Evolutionary conservation across 2,113 vertebrate genomes (phyloP), one percentile per base, ranked within the genome.

Genomic region (Puma concolor): DNA sequence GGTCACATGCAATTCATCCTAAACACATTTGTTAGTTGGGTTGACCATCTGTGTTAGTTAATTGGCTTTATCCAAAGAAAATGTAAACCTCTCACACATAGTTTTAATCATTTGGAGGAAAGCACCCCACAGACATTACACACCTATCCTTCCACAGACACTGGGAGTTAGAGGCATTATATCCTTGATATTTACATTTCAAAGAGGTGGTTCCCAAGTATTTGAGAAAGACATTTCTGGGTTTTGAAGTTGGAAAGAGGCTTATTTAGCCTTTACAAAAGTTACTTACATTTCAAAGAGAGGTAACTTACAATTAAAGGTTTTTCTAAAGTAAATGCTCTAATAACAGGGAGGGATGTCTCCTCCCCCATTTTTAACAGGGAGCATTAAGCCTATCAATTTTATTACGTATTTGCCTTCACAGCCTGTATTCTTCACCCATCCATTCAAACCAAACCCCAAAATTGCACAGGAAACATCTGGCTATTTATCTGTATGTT

Each of bases 131-230:
- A 63, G 33, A 66, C 36, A 17, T 16, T 44, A 83, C 16, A 4
- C 27, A 57, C 16, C 27, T 41, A 13, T 21, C 21, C 7, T 88
- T 13, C 29, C 33, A 52, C 31, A 72, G 27, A 85, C 52, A 21
- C 1, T 76, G 27, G 8, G 2, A 29, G 1, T n/a, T 1, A 10
- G 1, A 3, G 13, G 2, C 0, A 12, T 11, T 63, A 44, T 5
- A 17, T 36, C 3, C 13, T 66, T 66, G 63, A 60, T 74, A 31
- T 69, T 85, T 83, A 3, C 10, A 74, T 80, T 91, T 88, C 48
- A 92, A 85, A 67, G 14, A 54, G 19, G 12, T n/a, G 33, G 7
- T 7, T 88, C 12, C 19, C 25, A 79, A 64, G 10, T 38, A 4
- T 23, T 83, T 77, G 4, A 60, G 50, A 76, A 96, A 38, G 4